phyloP scores from a whole-genome alignment of 2,113 vertebrate species.

The Oncorhynchus kisutch region DNA sequence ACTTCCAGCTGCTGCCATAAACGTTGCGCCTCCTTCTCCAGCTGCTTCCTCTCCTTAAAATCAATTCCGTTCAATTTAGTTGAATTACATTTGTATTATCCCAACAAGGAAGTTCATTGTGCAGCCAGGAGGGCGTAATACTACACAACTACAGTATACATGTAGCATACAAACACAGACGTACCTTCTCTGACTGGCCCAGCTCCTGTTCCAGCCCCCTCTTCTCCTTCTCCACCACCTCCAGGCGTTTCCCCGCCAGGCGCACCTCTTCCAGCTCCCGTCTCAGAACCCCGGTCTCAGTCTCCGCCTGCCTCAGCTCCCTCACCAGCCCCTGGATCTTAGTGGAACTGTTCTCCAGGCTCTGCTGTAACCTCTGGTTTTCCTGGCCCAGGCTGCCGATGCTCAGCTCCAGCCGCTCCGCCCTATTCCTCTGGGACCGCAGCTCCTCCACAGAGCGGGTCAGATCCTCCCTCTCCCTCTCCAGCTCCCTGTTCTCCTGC shows the following conservation, averaged over 20 bases:
- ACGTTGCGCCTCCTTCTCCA: conserved; percentile 87
- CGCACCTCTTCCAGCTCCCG: conserved; percentile 74
- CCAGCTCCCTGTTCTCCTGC: conserved; percentile 80
- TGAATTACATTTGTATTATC: too few relatives aligned
- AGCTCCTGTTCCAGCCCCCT: conserved; percentile 76
- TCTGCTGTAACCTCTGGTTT: conserved; percentile 82
- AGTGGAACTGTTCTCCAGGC: conserved; percentile 68
- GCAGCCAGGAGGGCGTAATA: too few relatives aligned
- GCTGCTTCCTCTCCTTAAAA: conserved; percentile 77
- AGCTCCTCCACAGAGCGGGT: conserved; percentile 75
- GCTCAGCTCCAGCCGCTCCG: conserved; percentile 84
- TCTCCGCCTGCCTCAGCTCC: conserved; percentile 71
- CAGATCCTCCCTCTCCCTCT: conserved; percentile 81
- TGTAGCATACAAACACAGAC: too few relatives aligned
- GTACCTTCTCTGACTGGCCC: conserved; percentile 66
- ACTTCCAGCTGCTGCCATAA: conserved; percentile 88
- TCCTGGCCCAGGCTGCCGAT: conserved; percentile 80
- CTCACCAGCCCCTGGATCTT: conserved; percentile 74
- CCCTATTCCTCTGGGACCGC: conserved; percentile 77
- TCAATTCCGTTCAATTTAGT: conserved; percentile 51
- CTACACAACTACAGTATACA: too few relatives aligned
- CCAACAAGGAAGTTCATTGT: too few relatives aligned
- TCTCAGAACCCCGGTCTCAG: conserved; percentile 71
- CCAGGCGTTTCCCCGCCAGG: conserved; percentile 65
- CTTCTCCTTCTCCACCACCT: conserved; percentile 73